phyloP scores from a whole-genome alignment of 2,888 invertebrate genomes.

The Conchocele bisecta region DNA sequence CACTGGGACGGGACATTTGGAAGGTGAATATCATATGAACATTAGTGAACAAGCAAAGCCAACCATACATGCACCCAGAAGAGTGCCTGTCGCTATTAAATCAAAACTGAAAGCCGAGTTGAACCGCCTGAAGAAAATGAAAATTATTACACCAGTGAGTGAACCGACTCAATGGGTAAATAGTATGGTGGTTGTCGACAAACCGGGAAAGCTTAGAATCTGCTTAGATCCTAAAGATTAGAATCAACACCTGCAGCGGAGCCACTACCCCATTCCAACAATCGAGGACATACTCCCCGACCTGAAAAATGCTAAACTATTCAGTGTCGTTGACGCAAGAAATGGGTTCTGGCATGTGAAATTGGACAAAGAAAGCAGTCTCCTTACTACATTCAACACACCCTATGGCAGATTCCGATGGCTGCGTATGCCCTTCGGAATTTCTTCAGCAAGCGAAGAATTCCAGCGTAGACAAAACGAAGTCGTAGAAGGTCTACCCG shows the following conservation, averaged over 20 bases:
- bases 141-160: constrained; percentile 38
- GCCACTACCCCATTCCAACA: constrained; percentile 48
- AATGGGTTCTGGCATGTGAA: constrained; percentile 54
- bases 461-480: constrained; percentile 53
- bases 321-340: constrained; percentile 45
- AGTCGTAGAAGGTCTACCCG: constrained; percentile 53
- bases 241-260: constrained; percentile 48
- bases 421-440: constrained; percentile 59
- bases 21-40: constrained; percentile 27
- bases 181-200: constrained; percentile 42
- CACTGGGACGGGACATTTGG: constrained; percentile 24
- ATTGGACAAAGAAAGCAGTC: constrained; percentile 49
- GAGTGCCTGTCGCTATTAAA: constrained; percentile 34
- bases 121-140: constrained; percentile 17
- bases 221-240: constrained; percentile 57
- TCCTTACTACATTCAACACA: constrained; percentile 58
- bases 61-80: constrained; percentile 31
- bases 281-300: constrained; percentile 60
- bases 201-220: constrained; percentile 46
- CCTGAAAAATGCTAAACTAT: constrained; percentile 49
- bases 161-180: constrained; percentile 59
- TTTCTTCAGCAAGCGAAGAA: constrained; percentile 45
- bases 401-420: constrained; percentile 59
- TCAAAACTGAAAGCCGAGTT: constrained; percentile 40
- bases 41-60: constrained; percentile 20